These are phyloP conservation scores for Dryobota labecula DNA, from an alignment of 2,888 invertebrate genomes.

Conservation along the genomic window DNA sequence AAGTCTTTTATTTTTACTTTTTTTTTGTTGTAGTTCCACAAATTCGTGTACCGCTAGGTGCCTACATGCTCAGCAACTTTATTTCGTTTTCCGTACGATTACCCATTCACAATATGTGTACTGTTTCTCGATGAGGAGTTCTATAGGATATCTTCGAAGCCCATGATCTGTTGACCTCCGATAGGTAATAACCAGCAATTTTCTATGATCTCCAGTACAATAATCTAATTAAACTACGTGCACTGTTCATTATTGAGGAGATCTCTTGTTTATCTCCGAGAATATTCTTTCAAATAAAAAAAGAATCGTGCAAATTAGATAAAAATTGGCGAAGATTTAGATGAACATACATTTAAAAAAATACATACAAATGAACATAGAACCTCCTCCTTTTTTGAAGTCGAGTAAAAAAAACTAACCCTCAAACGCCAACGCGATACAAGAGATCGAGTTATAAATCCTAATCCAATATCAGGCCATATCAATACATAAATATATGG, in stretches of 20 bases:
- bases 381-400: neutral
- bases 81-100: no score
- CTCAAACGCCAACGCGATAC: conserved; percentile 19
- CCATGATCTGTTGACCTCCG: neutral
- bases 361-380: no score
- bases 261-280: neutral
- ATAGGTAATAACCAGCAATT: neutral
- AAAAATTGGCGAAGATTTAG: neutral
- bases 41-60: no score
- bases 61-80: no score
- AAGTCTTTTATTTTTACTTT: no score
- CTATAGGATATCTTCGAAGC: neutral
- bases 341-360: neutral
- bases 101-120: neutral
- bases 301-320: neutral
- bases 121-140: neutral
- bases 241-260: neutral
- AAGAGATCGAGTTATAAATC: conserved; percentile 54
- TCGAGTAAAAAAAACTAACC: conserved; percentile 4
- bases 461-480: conserved; percentile 57
- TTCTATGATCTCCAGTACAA: neutral
- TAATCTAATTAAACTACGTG: neutral
- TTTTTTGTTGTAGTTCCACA: no score
- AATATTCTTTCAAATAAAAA: neutral
- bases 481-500: conserved; percentile 65